phyloP scores from a whole-genome alignment of 2,113 vertebrate genomes.

The Megaceryle torquata region DNA sequence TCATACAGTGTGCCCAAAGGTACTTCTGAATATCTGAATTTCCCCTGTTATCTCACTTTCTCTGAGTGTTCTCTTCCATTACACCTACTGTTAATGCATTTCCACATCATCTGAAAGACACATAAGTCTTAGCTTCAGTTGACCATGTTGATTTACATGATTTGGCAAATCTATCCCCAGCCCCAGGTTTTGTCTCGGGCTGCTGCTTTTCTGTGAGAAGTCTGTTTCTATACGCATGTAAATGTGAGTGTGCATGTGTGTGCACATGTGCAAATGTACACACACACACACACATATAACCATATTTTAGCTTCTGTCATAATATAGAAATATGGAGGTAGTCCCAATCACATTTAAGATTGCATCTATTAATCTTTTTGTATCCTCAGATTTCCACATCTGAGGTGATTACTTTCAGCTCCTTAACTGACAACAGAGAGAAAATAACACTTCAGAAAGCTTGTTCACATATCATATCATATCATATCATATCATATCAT shows the following conservation, averaged over 20 bases:
- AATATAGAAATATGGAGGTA: neutral
- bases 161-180: neutral
- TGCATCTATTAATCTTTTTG: neutral
- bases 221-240: neutral
- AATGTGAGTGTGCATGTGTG: neutral
- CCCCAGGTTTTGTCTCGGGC: neutral
- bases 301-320: neutral
- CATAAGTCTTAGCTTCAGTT: neutral
- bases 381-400: neutral
- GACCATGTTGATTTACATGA: neutral
- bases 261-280: accelerated
- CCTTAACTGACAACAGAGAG: neutral
- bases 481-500: no score
- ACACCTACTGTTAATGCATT: neutral
- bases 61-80: accelerated
- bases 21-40: neutral
- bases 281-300: neutral
- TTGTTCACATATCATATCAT: neutral
- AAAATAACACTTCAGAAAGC: neutral
- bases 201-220: neutral
- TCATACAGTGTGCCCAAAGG: neutral
- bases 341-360: neutral
- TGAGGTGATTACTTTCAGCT: neutral
- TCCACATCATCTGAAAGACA: neutral
- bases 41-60: neutral